Base-by-base conservation (phyloP, 2,888 invertebrate genomes). In the Drosophila ustulata region DNA sequence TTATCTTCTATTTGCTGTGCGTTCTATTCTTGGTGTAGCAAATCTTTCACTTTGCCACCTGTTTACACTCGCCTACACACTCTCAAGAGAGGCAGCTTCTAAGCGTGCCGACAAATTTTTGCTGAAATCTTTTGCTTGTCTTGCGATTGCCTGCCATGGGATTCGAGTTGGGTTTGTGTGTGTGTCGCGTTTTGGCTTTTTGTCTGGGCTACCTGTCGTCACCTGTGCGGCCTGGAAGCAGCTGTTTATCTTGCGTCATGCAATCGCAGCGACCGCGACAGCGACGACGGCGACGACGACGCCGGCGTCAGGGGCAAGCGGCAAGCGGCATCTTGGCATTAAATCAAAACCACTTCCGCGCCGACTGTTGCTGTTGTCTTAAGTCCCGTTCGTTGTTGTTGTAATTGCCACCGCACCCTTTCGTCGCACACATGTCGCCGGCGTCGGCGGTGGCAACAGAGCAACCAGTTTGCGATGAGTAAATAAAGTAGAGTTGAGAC, bases 291-390 rank as follows among this genome's bases (percentile, higher is more conserved):
- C 51, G 63, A 56, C 68, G 51, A 2, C 50, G 28, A 13, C 46
- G 37, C 11, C 34, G 9, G 26, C 63, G 65, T 43, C 59, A 26
- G 30, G 32, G 53, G 45, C 53, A 49, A 18, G 18, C 18, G 18
- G 18, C 18, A 18, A 18, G 13, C 71, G 65, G 62, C 74, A 73
- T 73, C 77, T 78, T 59, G 68, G 68, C 63, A 78, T 87, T 87
- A 87, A 83, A 83, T 83, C 83, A 83, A 84, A 83, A 84, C 85
- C 83, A 83, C 85, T 83, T 83, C 87, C 83, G 84, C 65, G 63
- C 76, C 64, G 82, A 75, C 72, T 66, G 61, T 64, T 66, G 51
- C 28, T 13, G n/a, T 52, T 57, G 52, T 66, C 51, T 46, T 41
- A 26, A 39, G 53, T 23, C 50, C 28, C 34, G 34, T 32, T 32